Conservation (phyloP, 2,888 invertebrate genomes). For the Chouioia cunea region DNA sequence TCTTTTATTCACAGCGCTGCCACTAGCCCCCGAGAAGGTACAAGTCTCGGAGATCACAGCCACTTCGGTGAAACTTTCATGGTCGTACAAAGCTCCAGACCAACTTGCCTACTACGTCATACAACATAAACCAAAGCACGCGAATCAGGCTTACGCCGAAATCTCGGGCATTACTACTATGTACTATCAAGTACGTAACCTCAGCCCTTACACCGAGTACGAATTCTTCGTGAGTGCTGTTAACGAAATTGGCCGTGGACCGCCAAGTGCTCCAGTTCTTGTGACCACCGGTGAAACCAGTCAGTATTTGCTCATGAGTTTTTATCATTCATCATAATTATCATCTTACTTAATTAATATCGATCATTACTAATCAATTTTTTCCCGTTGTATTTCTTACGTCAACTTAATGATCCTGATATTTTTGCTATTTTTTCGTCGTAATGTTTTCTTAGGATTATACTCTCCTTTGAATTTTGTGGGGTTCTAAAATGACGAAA, state of each 20-base stretch:
- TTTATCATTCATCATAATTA: background rate
- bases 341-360: too few species aligned
- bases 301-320: slow-evolving; percentile 70
- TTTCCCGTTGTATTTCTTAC: too few species aligned
- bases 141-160: slow-evolving; percentile 91
- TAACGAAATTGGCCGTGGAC: slow-evolving; percentile 93
- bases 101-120: slow-evolving; percentile 97
- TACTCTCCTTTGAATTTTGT: too few species aligned
- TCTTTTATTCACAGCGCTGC: too few species aligned
- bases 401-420: too few species aligned
- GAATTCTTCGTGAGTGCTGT: slow-evolving; percentile 96
- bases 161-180: slow-evolving; percentile 93
- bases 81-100: slow-evolving; percentile 91
- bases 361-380: background rate
- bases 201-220: slow-evolving; percentile 95
- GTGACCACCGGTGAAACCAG: slow-evolving; percentile 98
- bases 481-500: too few species aligned
- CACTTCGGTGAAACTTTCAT: slow-evolving; percentile 90
- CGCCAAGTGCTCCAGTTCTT: slow-evolving; percentile 87
- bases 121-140: slow-evolving; percentile 95
- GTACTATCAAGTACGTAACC: slow-evolving; percentile 89
- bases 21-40: slow-evolving; percentile 90
- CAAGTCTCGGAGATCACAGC: slow-evolving; percentile 94
- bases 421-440: too few species aligned
- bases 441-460: too few species aligned